Conservation (phyloP, 2,888 invertebrate genomes). For the Ephialtes manifestator region DNA sequence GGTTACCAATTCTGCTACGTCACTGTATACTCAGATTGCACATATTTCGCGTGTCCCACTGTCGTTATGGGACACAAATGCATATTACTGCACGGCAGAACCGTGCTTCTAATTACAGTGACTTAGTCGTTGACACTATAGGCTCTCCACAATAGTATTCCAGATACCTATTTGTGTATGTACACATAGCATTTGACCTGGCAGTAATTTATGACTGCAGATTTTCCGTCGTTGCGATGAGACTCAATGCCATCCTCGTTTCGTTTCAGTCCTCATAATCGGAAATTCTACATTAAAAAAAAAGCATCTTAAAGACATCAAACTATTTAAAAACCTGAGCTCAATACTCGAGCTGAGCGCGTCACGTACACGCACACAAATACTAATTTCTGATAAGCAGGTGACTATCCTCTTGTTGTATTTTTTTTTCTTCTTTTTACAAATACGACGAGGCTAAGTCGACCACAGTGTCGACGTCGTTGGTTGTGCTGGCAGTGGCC, state of each 20-base stretch:
- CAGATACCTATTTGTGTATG: constrained; percentile 1
- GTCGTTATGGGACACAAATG: constrained; percentile 24
- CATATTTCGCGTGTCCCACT: constrained; percentile 44
- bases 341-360: neutral
- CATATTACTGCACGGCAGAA: neutral
- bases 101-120: constrained; percentile 52
- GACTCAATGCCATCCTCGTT: constrained; percentile 1
- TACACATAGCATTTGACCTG: constrained; percentile 61
- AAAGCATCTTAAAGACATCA: neutral
- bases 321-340: neutral
- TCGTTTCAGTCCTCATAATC: neutral
- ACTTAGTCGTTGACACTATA: constrained; percentile 40
- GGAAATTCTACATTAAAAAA: neutral
- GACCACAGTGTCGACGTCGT: constrained; percentile 52
- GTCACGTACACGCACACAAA: constrained; percentile 22
- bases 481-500: constrained; percentile 33
- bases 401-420: constrained; percentile 84
- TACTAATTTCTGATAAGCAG: constrained; percentile 79
- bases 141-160: constrained; percentile 11
- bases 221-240: constrained; percentile 38
- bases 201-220: constrained; percentile 54
- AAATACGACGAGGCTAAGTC: constrained; percentile 73
- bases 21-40: constrained; percentile 4
- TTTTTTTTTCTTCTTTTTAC: constrained; percentile 73
- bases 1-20: neutral